Evolutionary conservation across 2,797 vertebrate species (phyloP).

Genomic region (Phataginus tricuspis): DNA sequence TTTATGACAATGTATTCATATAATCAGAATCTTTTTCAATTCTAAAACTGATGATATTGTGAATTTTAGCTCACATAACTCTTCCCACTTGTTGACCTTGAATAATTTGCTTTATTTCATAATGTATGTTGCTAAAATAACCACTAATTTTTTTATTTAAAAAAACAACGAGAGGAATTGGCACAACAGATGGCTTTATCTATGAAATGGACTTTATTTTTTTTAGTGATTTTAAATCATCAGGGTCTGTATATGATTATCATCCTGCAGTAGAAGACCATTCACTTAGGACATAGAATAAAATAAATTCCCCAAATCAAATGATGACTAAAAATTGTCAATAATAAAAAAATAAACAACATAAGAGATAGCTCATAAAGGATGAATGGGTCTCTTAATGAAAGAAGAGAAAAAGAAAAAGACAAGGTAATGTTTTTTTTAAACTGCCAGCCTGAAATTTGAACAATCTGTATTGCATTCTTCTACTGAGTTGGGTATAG

Average conservation of each 20-base stretch:
- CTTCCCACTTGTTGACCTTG: not conserved
- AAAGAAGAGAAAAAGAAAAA: not conserved
- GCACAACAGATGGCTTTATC: not conserved
- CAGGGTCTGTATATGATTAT: not conserved
- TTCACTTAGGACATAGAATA: not conserved
- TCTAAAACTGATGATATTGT: not conserved
- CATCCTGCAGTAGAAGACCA: not conserved
- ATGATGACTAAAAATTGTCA: not conserved
- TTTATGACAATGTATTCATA: not conserved
- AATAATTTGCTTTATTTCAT: slow-evolving; percentile 9
- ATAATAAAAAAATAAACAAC: not conserved
- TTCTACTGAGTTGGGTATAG: not conserved
- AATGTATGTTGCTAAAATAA: not conserved
- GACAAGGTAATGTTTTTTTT: not conserved
- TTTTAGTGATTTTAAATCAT: slow-evolving; percentile 49
- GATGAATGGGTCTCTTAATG: not conserved
- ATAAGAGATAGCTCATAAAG: not conserved
- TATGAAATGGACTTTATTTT: not conserved
- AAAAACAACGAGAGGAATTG: not conserved
- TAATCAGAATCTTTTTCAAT: not conserved
- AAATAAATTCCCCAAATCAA: not conserved
- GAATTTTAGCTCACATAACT: not conserved
- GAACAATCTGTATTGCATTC: not conserved
- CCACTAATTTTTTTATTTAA: not conserved
- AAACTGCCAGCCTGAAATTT: not conserved